phyloP scores from a whole-genome alignment of 2,113 vertebrate genomes.

The Phrynosoma blainvillii region DNA sequence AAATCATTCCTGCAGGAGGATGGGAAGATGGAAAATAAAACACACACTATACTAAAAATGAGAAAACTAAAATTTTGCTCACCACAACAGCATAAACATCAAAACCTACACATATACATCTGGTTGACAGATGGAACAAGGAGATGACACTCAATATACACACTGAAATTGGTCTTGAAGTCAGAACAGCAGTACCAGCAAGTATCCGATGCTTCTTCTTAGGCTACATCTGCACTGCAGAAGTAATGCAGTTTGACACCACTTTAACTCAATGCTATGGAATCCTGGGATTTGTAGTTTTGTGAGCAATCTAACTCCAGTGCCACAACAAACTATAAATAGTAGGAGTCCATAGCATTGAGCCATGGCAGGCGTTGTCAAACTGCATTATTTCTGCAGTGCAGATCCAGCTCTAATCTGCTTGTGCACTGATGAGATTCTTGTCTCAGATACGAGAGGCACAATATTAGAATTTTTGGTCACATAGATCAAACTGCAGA shows the following conservation, averaged over 20 bases:
- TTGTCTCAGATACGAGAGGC: not conserved
- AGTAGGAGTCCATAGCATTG: too few relatives aligned
- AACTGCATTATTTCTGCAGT: too few relatives aligned
- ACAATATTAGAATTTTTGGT: constrained; percentile 39
- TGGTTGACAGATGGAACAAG: not conserved
- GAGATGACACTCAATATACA: not conserved
- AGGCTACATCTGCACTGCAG: too few relatives aligned
- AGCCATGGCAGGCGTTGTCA: too few relatives aligned
- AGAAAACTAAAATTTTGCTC: not conserved
- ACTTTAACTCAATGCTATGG: too few relatives aligned
- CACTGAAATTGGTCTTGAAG: not conserved
- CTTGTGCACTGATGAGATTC: not conserved
- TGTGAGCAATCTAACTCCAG: too few relatives aligned
- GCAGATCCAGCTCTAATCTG: too few relatives aligned
- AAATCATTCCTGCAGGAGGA: not conserved
- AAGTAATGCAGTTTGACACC: too few relatives aligned
- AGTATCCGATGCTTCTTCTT: not conserved
- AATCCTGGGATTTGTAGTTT: too few relatives aligned
- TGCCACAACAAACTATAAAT: too few relatives aligned
- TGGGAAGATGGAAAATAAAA: not conserved
- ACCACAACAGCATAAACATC: not conserved
- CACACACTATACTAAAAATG: not conserved
- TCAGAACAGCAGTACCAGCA: not conserved
- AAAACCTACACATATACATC: not conserved
- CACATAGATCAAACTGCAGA: not conserved